These are phyloP conservation scores for Ceratotherium simum DNA, from an alignment of 2,113 vertebrate species.

Conservation along the genomic window DNA sequence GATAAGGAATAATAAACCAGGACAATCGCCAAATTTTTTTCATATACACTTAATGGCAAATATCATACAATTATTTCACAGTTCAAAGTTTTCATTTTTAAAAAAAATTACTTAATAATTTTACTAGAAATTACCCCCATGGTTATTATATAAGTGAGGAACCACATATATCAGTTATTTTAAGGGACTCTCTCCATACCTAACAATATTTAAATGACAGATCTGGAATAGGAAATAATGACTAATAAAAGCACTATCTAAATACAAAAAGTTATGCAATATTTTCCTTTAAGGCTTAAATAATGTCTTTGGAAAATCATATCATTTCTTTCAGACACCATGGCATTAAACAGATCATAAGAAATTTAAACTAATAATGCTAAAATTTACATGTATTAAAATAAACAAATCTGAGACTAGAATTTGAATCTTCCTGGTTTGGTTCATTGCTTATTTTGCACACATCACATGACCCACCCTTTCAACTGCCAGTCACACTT, in stretches of 20 bases:
- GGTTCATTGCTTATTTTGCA: slow-evolving; percentile 2
- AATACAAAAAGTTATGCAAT: not conserved
- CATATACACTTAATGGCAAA: not conserved
- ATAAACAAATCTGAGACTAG: not conserved
- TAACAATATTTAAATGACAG: not conserved
- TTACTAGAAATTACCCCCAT: not conserved
- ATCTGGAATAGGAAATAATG: not conserved
- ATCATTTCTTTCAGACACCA: not conserved
- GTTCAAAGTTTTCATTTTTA: not conserved
- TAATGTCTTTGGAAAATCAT: not conserved
- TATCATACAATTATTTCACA: not conserved
- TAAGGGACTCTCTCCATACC: not conserved
- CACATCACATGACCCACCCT: not conserved
- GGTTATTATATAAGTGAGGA: not conserved
- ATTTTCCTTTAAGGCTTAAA: not conserved
- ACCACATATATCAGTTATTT: not conserved
- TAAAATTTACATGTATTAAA: not conserved
- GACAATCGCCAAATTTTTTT: not conserved
- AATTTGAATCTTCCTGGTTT: not conserved
- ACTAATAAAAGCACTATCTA: slow-evolving; percentile 4
- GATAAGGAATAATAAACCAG: not conserved
- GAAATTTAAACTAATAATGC: not conserved
- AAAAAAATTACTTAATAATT: slow-evolving; percentile 15
- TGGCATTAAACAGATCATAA: not conserved
- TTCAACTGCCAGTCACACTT: not conserved